Base-by-base conservation (phyloP, 2,797 vertebrate species). In the Thalassophryne amazonica region DNA sequence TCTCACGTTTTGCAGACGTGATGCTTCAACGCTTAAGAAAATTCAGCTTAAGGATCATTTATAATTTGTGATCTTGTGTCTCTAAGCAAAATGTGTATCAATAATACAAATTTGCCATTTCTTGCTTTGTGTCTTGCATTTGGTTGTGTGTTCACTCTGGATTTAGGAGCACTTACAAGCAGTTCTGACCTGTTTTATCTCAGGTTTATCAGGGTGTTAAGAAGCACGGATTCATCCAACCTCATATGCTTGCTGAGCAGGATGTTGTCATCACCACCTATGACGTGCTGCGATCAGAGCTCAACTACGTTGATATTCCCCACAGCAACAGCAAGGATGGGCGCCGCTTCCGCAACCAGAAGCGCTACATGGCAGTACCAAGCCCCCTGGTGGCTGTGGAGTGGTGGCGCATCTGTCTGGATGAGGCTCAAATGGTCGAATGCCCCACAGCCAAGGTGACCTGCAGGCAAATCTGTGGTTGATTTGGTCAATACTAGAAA, bases 381-480 rank as follows among this genome's bases (percentile, higher is more conserved):
- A 99, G 97, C 61, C 97, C 97, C 0, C 78, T 99, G 30, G 96
- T 99, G 23, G 97, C 97, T 0, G 97, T 99, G 73, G 95, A 99
- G 74, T 99, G 97, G 97, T 99, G 97, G 97, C 91, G 97, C 46
- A 92, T 99, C 75, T 99, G 97, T 75, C 89, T 99, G 33, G 97
- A 99, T 36, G 97, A 99, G 81, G 97, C 97, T 12, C 97, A 99
- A 76, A 99, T 99, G 97, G 95, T 99, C 16, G 97, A 99, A 43
- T 98, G 96, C 67, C 95, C 97, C 31, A 93, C 97, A 23, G 97
- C 97, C 0, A 99, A 98, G 90, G 97, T 94, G 61, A 83, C 42
- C 1, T 2, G 9, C 24, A 29, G 5, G 4, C 15, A 49, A 16
- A 2, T 4, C 16, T 37, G 19, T 28, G 2, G 19, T 28, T 35